Percentiles rank a stretch among this genome's conserved stretches.
These are phyloP conservation scores for Eurytoma adleriae DNA, from an alignment of 2,888 invertebrate species.

Conservation along the genomic window DNA sequence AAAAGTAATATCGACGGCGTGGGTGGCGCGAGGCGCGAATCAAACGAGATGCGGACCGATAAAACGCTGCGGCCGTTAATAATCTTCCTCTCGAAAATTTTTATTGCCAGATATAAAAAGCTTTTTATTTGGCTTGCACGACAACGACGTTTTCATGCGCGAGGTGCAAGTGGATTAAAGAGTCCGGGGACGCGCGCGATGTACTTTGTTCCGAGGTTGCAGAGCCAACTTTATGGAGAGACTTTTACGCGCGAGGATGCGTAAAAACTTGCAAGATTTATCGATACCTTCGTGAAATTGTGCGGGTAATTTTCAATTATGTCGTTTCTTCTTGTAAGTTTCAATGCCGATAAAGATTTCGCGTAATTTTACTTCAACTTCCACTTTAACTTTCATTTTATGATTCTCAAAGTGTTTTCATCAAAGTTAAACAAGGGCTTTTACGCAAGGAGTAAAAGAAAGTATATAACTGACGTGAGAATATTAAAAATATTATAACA, in stretches of 20 bases:
- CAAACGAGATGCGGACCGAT: constrained; percentile 66
- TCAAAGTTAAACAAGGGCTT: neutral
- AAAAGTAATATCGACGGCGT: constrained; percentile 65
- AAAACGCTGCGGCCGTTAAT: constrained; percentile 62
- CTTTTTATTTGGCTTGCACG: constrained; percentile 62
- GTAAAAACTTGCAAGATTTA: constrained; percentile 45
- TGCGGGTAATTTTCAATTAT: constrained; percentile 52
- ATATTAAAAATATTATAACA: no score
- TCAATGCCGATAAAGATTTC: constrained; percentile 21
- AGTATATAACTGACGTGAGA: no score
- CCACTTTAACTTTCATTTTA: constrained; percentile 18
- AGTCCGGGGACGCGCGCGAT: constrained; percentile 1
- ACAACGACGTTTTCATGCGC: neutral
- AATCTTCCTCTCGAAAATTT: constrained; percentile 57
- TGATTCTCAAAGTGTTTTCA: constrained; percentile 7
- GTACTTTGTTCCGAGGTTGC: constrained; percentile 6
- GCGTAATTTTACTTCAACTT: no score
- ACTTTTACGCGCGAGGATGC: constrained; percentile 21
- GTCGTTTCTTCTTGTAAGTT: neutral
- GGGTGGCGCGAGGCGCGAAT: constrained; percentile 49
- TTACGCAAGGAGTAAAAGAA: neutral
- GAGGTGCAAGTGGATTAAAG: constrained; percentile 31
- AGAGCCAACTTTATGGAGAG: constrained; percentile 19
- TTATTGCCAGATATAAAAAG: constrained; percentile 63
- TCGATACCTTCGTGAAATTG: constrained; percentile 37